Evolutionary conservation across 2,888 invertebrate genomes (phyloP).

Genomic region (Athalia rosae): DNA sequence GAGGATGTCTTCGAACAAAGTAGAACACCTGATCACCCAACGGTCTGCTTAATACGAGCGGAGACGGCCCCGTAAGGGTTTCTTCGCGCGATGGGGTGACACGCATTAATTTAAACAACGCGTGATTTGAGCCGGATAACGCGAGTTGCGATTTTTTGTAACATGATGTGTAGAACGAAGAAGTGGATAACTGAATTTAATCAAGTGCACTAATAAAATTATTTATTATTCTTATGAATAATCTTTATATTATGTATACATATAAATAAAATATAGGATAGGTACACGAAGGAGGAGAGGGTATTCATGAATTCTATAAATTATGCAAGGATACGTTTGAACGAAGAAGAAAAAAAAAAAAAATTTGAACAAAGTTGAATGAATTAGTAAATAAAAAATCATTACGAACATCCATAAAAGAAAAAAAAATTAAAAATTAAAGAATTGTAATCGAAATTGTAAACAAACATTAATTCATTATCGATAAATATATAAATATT

Average conservation of each 20-base stretch:
- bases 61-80: no score
- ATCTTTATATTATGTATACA: conserved; percentile 39
- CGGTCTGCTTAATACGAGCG: no score
- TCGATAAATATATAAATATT: no score
- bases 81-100: not conserved
- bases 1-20: no score
- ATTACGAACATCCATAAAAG: not conserved
- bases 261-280: conserved; percentile 19
- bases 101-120: conserved; percentile 18
- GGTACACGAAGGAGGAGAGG: not conserved
- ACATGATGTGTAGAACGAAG: conserved; percentile 45
- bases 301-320: not conserved
- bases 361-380: conserved; percentile 14
- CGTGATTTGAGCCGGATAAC: not conserved
- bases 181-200: conserved; percentile 50
- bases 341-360: not conserved
- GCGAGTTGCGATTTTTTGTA: conserved; percentile 50
- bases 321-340: conserved; percentile 4
- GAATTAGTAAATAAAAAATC: conserved; percentile 16
- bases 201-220: conserved; percentile 52
- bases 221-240: conserved; percentile 48
- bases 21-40: no score
- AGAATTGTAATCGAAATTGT: conserved; percentile 36
- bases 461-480: conserved; percentile 7
- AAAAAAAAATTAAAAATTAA: not conserved